A percentile compares a stretch with the other conserved stretches of the same genome.
Conservation (phyloP, 2,113 vertebrate genomes). For the Nothoprocta perdicaria region DNA sequence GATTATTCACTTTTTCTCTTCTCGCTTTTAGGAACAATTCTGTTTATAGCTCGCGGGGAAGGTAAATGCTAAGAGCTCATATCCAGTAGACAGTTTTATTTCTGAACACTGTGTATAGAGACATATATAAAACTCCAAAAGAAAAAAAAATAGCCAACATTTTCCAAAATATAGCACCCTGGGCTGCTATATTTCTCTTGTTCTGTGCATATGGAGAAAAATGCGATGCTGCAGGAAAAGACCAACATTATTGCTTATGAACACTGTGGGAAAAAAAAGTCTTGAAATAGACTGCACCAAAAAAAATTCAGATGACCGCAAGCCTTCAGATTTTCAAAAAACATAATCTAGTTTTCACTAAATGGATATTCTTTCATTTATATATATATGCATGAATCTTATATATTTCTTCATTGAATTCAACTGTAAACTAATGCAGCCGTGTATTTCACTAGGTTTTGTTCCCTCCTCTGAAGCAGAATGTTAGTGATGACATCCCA, state of each 20-base stretch:
- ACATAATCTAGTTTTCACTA: background rate
- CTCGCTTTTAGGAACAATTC: background rate
- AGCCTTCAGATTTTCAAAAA: background rate
- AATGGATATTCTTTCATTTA: background rate
- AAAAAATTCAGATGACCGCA: background rate
- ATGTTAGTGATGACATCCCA: rapidly evolving
- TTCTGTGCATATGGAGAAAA: background rate
- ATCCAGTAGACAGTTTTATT: background rate
- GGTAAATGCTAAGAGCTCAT: background rate
- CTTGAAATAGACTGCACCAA: background rate
- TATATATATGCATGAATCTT: background rate
- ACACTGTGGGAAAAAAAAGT: background rate
- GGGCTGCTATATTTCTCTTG: background rate
- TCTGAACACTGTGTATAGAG: background rate
- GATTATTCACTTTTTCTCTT: background rate
- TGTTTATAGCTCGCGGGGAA: background rate
- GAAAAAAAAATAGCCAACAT: background rate
- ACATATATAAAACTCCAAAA: background rate
- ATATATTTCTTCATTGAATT: background rate
- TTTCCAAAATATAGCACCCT: background rate
- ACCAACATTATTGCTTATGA: background rate
- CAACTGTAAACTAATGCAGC: background rate
- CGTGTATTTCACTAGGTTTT: background rate
- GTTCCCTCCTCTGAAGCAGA: background rate
- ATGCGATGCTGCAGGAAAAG: background rate